These are phyloP conservation scores for Chelon auratus DNA, from an alignment of 2,797 vertebrate species.

Conservation along the genomic window DNA sequence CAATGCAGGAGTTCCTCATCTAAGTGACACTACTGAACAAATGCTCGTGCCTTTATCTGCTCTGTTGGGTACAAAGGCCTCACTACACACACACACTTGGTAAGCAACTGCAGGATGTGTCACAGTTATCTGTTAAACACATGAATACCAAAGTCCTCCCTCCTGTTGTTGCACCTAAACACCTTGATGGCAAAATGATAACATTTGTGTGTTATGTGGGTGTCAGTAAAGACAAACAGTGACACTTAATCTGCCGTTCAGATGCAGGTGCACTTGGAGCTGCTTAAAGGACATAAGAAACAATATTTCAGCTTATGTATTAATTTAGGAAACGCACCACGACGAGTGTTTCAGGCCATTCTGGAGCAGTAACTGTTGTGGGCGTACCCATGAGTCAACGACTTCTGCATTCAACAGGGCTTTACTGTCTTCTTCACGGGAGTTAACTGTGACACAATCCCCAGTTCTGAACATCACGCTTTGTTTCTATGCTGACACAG, in stretches of 20 bases:
- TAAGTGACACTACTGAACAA: conserved; percentile 37
- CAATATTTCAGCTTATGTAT: neutral
- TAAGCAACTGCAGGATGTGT: conserved; percentile 18
- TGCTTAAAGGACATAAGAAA: neutral
- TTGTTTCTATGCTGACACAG: conserved; percentile 58
- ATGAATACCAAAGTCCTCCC: conserved; percentile 33
- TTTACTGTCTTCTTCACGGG: conserved; percentile 21
- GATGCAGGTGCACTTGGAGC: conserved; percentile 12
- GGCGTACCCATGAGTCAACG: conserved; percentile 42
- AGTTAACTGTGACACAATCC: conserved; percentile 29
- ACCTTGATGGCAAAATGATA: neutral
- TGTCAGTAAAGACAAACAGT: neutral
- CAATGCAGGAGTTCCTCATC: conserved; percentile 27
- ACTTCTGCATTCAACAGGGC: conserved; percentile 34
- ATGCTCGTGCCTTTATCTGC: conserved; percentile 71
- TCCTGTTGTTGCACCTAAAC: conserved; percentile 16
- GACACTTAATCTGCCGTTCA: neutral
- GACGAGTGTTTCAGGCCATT: conserved; percentile 25
- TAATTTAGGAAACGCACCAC: neutral
- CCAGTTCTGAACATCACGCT: conserved; percentile 15
- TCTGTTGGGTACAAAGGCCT: conserved; percentile 80
- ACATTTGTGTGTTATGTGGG: neutral
- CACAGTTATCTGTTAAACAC: conserved; percentile 12
- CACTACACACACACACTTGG: conserved; percentile 46
- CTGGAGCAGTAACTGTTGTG: conserved; percentile 23